Percentiles rank a stretch among this genome's conserved stretches.
Evolutionary conservation across 2,888 invertebrate species (phyloP).

Genomic region (Pandemis heparana): DNA sequence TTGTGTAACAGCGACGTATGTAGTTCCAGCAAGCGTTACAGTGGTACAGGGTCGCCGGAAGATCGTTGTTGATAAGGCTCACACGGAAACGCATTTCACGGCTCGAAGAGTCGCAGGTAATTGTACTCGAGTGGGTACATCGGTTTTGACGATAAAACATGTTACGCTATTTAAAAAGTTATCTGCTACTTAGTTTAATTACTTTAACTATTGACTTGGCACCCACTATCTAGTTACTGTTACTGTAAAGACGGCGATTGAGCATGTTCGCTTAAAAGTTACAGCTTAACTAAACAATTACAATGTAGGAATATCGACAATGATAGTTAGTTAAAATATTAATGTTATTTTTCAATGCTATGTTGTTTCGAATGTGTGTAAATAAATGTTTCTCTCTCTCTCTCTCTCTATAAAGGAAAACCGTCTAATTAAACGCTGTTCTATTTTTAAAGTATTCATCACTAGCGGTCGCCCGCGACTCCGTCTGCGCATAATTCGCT

Average conservation of each 20-base stretch:
- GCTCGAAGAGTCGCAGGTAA: slow-evolving; percentile 53
- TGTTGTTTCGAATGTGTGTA: too few relatives aligned
- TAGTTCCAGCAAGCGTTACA: slow-evolving; percentile 43
- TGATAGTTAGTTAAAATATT: too few relatives aligned
- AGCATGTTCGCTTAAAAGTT: not conserved
- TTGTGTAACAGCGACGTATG: slow-evolving; percentile 21
- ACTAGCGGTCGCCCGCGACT: too few relatives aligned
- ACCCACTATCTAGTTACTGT: not conserved
- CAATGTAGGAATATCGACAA: too few relatives aligned
- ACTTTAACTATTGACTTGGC: slow-evolving; percentile 29
- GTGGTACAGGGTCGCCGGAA: slow-evolving; percentile 50
- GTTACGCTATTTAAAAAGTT: slow-evolving; percentile 45
- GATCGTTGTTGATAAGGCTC: slow-evolving; percentile 57
- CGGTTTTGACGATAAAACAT: slow-evolving; percentile 47
- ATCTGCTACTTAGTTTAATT: slow-evolving; percentile 43
- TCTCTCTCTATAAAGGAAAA: too few relatives aligned
- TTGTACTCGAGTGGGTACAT: slow-evolving; percentile 52
- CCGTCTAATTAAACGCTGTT: too few relatives aligned
- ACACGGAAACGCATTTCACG: slow-evolving; percentile 62
- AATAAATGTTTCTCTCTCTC: too few relatives aligned
- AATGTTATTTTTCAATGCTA: too few relatives aligned
- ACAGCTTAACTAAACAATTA: not conserved
- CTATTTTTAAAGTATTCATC: too few relatives aligned
- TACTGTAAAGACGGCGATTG: not conserved
- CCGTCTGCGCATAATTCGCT: too few relatives aligned